Evolutionary conservation across 2,113 vertebrate genomes (phyloP), one percentile per base, ranked within the genome.

Genomic region (Gobiocypris rarus): DNA sequence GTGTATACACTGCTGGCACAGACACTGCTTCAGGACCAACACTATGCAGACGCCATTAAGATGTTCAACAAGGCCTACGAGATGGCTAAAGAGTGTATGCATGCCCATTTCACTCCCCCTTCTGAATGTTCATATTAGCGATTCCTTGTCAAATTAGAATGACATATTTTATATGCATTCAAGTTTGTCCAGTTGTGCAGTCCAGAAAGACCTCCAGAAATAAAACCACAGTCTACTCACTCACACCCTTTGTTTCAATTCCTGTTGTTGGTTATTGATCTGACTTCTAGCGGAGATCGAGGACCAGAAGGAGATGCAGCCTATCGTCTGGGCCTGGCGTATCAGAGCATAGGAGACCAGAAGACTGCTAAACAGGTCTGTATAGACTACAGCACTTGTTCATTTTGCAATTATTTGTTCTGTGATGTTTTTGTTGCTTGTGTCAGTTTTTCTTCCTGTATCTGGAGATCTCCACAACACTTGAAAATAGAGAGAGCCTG

Each of bases 21-120:
- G 88, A 92, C 92, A 90, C 94, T 95, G 92, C 92, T 96, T 87
- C 93, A 92, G 88, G 94, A 88, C 89, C 92, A 91, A 87, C 90
- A 94, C 89, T 54, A 86, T 63, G 17, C 7, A 28, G 50, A 86
- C 75, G 95, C 95, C 87, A 95, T 96, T 89, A 89, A 89, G 92
- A 95, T 56, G 2, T 92, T 96, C 87, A 94, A 73, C 86, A 95
- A 96, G 92, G 95, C 96, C 89, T 92, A 91, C 75, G 89, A 93
- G 88, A 91, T 94, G 89, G 94, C 96, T 87, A 93, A 93, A 94
- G 92, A 94, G 93, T 95, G 96, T 96, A 89, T 59, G 95, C 92
- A 81, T 85, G 89, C 89, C 89, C 14, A 1, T 3, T 75, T 50
- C 48, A 31, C 45, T 8, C 17, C 15, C 5, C 50, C 52, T 54